These are phyloP conservation scores for Mola mola DNA, from an alignment of 2,113 vertebrate species.

Conservation along the genomic window DNA sequence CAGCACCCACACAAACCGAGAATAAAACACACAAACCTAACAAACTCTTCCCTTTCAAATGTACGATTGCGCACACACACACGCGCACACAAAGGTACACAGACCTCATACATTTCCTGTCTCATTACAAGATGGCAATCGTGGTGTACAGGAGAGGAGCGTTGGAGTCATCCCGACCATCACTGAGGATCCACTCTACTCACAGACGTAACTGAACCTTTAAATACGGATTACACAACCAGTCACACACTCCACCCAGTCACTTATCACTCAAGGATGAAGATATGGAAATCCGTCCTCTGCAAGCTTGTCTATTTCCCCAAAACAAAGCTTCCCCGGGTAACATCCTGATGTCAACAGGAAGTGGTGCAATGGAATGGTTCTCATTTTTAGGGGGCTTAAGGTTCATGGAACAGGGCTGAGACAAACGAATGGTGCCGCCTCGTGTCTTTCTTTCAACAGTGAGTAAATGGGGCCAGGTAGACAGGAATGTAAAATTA, in stretches of 20 bases:
- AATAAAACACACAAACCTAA: conserved; percentile 35
- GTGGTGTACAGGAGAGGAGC: conserved; percentile 41
- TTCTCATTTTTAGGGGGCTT: conserved; percentile 31
- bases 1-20: conserved; percentile 45
- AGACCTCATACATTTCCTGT: conserved; percentile 35
- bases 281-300: conserved; percentile 48
- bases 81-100: conserved; percentile 26
- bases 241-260: conserved; percentile 33
- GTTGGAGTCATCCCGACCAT: conserved; percentile 31
- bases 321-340: conserved; percentile 32
- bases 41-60: conserved; percentile 52
- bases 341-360: conserved; percentile 46
- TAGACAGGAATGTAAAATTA: conserved; percentile 66
- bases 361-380: conserved; percentile 59
- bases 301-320: conserved; percentile 23
- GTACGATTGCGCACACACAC: conserved; percentile 35
- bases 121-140: conserved; percentile 28
- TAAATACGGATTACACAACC: conserved; percentile 25
- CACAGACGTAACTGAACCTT: conserved; percentile 48
- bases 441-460: conserved; percentile 45
- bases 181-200: conserved; percentile 25
- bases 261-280: conserved; percentile 55
- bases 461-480: conserved; percentile 50
- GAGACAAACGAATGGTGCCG: conserved; percentile 34
- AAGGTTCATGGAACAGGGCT: conserved; percentile 20